These are phyloP conservation scores for Larimichthys crocea DNA, from an alignment of 2,113 vertebrate species.

Conservation along the genomic window DNA sequence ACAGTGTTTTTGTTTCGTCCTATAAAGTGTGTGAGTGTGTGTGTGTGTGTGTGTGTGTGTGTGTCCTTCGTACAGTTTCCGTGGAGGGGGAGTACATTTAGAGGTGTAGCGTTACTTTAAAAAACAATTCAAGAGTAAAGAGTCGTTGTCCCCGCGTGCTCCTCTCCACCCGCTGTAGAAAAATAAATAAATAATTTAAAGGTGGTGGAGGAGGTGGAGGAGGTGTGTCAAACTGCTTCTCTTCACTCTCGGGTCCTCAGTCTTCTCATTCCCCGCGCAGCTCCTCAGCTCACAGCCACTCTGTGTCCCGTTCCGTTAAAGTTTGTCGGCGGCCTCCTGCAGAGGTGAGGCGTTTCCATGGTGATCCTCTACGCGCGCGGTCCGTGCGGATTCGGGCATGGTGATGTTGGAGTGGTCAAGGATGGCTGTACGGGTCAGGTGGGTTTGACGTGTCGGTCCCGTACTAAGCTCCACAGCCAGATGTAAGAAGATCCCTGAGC, in stretches of 20 bases:
- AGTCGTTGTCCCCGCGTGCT: neutral
- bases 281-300: neutral
- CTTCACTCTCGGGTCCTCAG: conserved; percentile 26
- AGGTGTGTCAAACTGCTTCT: conserved; percentile 15
- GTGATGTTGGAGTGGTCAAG: conserved; percentile 38
- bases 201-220: conserved; percentile 9
- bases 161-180: conserved; percentile 47
- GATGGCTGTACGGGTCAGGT: neutral
- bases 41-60: conserved; percentile 6
- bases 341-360: conserved; percentile 31
- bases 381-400: neutral
- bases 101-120: conserved; percentile 19
- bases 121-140: neutral
- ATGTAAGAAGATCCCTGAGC: conserved; percentile 76
- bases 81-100: neutral
- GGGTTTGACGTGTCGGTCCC: conserved; percentile 24
- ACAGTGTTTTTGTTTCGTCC: conserved; percentile 10
- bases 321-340: neutral
- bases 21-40: neutral
- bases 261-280: neutral
- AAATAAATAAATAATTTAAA: conserved; percentile 83
- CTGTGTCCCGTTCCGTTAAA: neutral
- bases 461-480: conserved; percentile 48
- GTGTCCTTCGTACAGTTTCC: neutral
- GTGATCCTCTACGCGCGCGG: conserved; percentile 19